A percentile compares a stretch with the other conserved stretches of the same genome.
Conservation (phyloP, 2,888 invertebrate genomes). For the Sussaba pulchella region DNA sequence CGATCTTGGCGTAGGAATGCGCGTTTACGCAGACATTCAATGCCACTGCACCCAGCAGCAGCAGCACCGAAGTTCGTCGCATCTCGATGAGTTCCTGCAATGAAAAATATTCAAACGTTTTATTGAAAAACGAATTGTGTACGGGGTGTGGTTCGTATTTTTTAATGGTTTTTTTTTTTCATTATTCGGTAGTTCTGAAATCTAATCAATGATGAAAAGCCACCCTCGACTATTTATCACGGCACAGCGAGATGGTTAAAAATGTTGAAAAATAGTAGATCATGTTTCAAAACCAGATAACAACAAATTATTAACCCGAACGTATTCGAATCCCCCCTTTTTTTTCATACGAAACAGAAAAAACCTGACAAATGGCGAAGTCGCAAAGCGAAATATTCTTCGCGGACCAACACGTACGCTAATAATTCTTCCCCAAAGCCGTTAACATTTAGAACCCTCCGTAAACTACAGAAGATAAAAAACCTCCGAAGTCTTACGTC, state of each 20-base stretch:
- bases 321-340: slow-evolving; percentile 4
- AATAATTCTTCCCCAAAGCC: background rate
- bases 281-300: background rate
- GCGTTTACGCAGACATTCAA: slow-evolving; percentile 68
- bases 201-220: too few relatives aligned
- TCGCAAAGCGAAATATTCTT: background rate
- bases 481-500: background rate
- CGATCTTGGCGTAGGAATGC: slow-evolving; percentile 70
- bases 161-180: too few relatives aligned
- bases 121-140: slow-evolving; percentile 31
- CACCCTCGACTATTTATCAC: too few relatives aligned
- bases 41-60: slow-evolving; percentile 71
- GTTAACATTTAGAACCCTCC: slow-evolving; percentile 26
- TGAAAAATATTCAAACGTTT: background rate
- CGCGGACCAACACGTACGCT: background rate
- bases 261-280: too few relatives aligned
- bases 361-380: background rate
- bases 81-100: slow-evolving; percentile 71
- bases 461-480: background rate
- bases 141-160: too few relatives aligned
- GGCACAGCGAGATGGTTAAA: too few relatives aligned
- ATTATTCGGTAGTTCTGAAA: too few relatives aligned
- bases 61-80: slow-evolving; percentile 69
- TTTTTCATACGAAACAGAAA: background rate
- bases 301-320: background rate